These are phyloP conservation scores for Chesias legatella DNA, from an alignment of 2,888 invertebrate genomes.

Conservation along the genomic window DNA sequence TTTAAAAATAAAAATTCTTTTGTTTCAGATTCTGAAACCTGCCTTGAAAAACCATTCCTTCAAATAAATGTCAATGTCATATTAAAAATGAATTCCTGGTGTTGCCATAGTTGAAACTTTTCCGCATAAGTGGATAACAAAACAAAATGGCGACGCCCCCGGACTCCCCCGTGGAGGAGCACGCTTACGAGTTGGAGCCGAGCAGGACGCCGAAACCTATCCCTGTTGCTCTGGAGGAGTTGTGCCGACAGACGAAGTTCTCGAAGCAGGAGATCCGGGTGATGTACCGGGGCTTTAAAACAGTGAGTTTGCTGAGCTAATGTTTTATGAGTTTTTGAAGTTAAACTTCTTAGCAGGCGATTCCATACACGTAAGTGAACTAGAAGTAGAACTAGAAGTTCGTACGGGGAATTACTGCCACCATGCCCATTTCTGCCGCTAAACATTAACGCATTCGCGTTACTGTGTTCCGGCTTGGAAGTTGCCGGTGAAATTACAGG, in stretches of 20 bases:
- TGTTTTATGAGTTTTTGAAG: too few species aligned
- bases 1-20: slow-evolving; percentile 22
- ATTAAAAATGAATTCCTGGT: slow-evolving; percentile 19
- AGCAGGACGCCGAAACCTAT: slow-evolving; percentile 89
- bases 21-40: slow-evolving; percentile 51
- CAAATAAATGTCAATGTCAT: slow-evolving; percentile 22
- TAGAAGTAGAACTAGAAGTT: too few species aligned
- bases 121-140: slow-evolving; percentile 12
- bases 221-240: slow-evolving; percentile 92
- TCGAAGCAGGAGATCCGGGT: slow-evolving; percentile 96
- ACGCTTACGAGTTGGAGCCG: slow-evolving; percentile 91
- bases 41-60: slow-evolving; percentile 45
- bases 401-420: too few species aligned
- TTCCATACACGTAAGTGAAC: too few species aligned
- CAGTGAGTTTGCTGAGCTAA: slow-evolving; percentile 85
- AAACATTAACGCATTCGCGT: too few species aligned
- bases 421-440: too few species aligned
- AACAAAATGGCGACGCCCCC: slow-evolving; percentile 89
- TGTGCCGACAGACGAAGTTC: slow-evolving; percentile 96
- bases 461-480: too few species aligned
- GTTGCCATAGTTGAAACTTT: slow-evolving; percentile 19
- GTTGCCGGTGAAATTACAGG: too few species aligned
- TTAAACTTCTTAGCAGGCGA: too few species aligned
- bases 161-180: slow-evolving; percentile 92
- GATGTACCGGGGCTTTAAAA: slow-evolving; percentile 98